Percentiles rank a stretch among this genome's conserved stretches.
Conservation (phyloP, 2,797 vertebrate species). For the Tangara arthus region DNA sequence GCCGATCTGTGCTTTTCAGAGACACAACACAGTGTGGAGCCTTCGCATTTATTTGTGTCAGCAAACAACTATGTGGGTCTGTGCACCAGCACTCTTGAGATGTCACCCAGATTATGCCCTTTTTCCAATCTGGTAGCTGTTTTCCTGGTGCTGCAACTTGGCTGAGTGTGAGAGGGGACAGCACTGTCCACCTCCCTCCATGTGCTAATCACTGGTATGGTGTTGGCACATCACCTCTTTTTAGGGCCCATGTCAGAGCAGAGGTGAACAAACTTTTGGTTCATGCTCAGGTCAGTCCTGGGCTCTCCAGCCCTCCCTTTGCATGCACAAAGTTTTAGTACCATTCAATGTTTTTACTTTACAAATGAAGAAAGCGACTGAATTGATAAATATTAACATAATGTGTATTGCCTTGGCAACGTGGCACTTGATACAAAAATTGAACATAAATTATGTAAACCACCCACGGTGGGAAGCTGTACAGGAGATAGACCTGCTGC, state of each 20-base stretch:
- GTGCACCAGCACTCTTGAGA: slow-evolving; percentile 16
- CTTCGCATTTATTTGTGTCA: slow-evolving; percentile 43
- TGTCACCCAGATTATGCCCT: slow-evolving; percentile 10
- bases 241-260: neutral
- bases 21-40: neutral
- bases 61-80: slow-evolving; percentile 18
- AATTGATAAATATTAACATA: slow-evolving; percentile 67
- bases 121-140: slow-evolving; percentile 12
- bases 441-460: slow-evolving; percentile 63
- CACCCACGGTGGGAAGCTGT: slow-evolving; percentile 15
- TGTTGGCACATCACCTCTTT: neutral
- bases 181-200: neutral
- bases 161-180: neutral
- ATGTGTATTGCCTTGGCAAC: slow-evolving; percentile 63
- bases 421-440: slow-evolving; percentile 50
- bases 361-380: slow-evolving; percentile 31
- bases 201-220: neutral
- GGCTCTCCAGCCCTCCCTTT: neutral
- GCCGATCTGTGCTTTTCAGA: slow-evolving; percentile 19
- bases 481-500: slow-evolving; percentile 32
- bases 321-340: neutral
- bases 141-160: neutral
- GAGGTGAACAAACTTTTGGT: neutral
- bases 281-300: neutral
- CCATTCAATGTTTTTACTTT: neutral